Conservation (phyloP, 2,888 invertebrate species). For the Ormyrus thymus region DNA sequence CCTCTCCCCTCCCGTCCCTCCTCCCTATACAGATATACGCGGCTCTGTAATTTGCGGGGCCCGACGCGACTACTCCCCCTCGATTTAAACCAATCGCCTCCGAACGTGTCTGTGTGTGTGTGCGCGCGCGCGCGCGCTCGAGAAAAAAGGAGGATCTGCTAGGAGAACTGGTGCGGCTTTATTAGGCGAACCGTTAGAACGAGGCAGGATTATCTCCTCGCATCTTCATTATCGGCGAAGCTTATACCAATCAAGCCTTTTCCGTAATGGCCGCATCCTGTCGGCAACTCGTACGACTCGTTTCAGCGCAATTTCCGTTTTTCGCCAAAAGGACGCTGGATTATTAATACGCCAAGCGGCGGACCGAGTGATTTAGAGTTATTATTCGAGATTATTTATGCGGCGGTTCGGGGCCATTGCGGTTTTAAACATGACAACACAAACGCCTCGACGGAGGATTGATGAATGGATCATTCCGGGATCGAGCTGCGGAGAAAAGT, state of each 20-base stretch:
- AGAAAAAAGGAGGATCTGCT: too few relatives aligned
- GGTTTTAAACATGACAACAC: too few relatives aligned
- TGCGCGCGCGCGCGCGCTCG: too few relatives aligned
- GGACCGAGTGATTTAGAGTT: too few relatives aligned
- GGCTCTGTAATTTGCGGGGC: slow-evolving; percentile 40
- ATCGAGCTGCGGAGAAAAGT: too few relatives aligned
- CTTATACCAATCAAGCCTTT: slow-evolving; percentile 6
- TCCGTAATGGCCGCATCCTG: not conserved
- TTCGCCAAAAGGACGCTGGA: too few relatives aligned
- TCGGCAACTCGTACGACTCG: not conserved
- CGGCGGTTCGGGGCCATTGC: too few relatives aligned
- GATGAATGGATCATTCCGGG: too few relatives aligned
- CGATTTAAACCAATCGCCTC: slow-evolving; percentile 51
- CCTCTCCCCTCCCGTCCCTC: not conserved
- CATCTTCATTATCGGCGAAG: slow-evolving; percentile 23
- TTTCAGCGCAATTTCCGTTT: too few relatives aligned
- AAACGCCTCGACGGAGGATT: too few relatives aligned
- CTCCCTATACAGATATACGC: slow-evolving; percentile 2
- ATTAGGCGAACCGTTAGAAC: slow-evolving; percentile 42
- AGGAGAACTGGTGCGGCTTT: slow-evolving; percentile 14
- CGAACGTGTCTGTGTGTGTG: not conserved
- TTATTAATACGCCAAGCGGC: too few relatives aligned
- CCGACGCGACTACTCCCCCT: slow-evolving; percentile 26
- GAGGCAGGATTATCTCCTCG: slow-evolving; percentile 9
- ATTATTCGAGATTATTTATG: too few relatives aligned